Evolutionary conservation across 2,797 vertebrate species (phyloP).

Genomic region (Perodicticus potto): DNA sequence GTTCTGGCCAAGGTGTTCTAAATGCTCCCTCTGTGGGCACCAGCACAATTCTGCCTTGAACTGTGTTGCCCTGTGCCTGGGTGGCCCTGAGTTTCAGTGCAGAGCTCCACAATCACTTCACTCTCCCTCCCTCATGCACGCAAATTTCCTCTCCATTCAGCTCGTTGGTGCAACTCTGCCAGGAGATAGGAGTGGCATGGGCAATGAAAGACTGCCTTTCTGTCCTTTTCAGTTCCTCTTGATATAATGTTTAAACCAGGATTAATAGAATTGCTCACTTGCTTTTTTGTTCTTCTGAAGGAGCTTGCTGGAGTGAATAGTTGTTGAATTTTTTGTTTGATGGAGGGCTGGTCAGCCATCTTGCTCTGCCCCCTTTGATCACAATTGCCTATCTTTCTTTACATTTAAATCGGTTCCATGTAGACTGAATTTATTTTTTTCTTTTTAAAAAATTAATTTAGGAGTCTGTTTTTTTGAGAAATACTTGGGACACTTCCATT

Average conservation of each 20-base stretch:
- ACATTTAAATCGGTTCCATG: neutral
- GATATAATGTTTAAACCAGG: neutral
- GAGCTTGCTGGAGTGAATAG: neutral
- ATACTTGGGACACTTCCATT: neutral
- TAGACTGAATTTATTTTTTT: neutral
- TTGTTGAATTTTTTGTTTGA: neutral
- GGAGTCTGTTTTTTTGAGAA: neutral
- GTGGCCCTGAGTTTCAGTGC: neutral
- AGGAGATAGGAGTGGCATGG: neutral
- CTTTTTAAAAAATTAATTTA: neutral
- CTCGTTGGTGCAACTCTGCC: neutral
- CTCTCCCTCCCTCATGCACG: neutral
- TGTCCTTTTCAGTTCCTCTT: neutral
- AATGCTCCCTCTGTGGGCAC: neutral
- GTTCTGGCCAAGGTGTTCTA: neutral
- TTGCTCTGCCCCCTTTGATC: neutral
- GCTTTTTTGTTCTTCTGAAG: neutral
- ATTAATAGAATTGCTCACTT: neutral
- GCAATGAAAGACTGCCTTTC: neutral
- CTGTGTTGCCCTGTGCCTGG: neutral
- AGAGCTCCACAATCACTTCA: neutral
- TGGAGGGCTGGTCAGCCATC: neutral
- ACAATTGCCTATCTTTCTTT: neutral
- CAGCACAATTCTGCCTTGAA: neutral
- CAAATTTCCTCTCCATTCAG: no score